phyloP scores from a whole-genome alignment of 1,140 invertebrate genomes.

The Tribolium madens region DNA sequence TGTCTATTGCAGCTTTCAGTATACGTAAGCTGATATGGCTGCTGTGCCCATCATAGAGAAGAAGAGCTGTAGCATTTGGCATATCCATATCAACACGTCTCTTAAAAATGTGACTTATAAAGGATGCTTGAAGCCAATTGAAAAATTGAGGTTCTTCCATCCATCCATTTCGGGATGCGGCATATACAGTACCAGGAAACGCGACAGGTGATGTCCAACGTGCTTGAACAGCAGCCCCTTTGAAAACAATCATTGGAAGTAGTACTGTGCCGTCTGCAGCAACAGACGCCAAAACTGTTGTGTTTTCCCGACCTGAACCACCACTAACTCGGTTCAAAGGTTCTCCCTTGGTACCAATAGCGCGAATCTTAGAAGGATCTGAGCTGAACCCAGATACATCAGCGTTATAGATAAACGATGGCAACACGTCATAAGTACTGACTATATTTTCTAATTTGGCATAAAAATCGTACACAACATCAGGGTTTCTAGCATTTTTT shows the following conservation, averaged over 20 bases:
- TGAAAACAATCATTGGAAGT: constrained; percentile 61
- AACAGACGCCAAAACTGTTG: constrained; percentile 59
- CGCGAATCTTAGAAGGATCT: constrained; percentile 45
- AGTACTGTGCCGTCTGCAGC: constrained; percentile 57
- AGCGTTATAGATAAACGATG: constrained; percentile 49
- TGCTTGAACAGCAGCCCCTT: constrained; percentile 59
- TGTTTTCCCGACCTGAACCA: constrained; percentile 58
- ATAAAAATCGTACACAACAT: constrained; percentile 51
- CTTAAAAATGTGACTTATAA: constrained; percentile 46
- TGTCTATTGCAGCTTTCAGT: constrained; percentile 42
- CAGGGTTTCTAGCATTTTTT: constrained; percentile 47
- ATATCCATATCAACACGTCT: constrained; percentile 9
- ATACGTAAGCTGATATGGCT: constrained; percentile 46
- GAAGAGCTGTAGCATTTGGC: constrained; percentile 40
- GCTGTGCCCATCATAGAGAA: constrained; percentile 46
- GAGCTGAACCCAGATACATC: constrained; percentile 44
- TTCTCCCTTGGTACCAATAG: constrained; percentile 56
- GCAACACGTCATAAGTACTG: not conserved
- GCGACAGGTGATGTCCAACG: constrained; percentile 57
- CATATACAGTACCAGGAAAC: constrained; percentile 60
- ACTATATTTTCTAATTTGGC: constrained; percentile 31
- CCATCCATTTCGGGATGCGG: constrained; percentile 60
- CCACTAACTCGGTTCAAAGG: constrained; percentile 54
- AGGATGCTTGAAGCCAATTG: constrained; percentile 54
- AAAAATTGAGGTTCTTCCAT: constrained; percentile 61